Evolutionary conservation across 2,888 invertebrate genomes (phyloP).

Genomic region (Pristionchus arcanus): DNA sequence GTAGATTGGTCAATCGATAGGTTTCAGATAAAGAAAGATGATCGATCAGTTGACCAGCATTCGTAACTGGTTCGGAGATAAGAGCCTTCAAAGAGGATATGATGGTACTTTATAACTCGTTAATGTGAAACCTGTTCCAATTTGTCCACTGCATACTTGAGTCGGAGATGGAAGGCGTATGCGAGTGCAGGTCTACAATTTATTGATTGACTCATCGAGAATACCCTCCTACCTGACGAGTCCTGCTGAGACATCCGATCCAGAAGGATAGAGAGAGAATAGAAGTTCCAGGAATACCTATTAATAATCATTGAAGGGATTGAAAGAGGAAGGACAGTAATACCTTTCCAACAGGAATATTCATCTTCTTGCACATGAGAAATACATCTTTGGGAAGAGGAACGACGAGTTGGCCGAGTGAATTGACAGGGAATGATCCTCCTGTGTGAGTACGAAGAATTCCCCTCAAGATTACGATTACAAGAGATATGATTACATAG

Average conservation of each 20-base stretch:
- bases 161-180: conserved; percentile 18
- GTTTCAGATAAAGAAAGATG: conserved; percentile 44
- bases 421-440: conserved; percentile 19
- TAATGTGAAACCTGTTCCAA: conserved; percentile 39
- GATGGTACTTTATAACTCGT: background rate
- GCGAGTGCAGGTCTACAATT: conserved; percentile 34
- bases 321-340: background rate
- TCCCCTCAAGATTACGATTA: background rate
- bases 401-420: conserved; percentile 8
- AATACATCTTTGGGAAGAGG: conserved; percentile 45
- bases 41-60: conserved; percentile 34
- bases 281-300: conserved; percentile 39
- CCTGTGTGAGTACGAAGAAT: conserved; percentile 34
- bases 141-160: conserved; percentile 47
- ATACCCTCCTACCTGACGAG: background rate
- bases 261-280: conserved; percentile 46
- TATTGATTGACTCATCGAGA: background rate
- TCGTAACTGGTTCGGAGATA: conserved; percentile 47
- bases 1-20: conserved; percentile 46
- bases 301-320: background rate
- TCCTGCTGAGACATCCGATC: background rate
- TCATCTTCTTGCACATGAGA: conserved; percentile 47
- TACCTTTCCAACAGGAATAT: conserved; percentile 43
- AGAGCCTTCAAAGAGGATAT: conserved; percentile 1
- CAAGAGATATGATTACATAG: background rate